phyloP scores from a whole-genome alignment of 2,797 vertebrate species.

The Acanthurus lineatus region DNA sequence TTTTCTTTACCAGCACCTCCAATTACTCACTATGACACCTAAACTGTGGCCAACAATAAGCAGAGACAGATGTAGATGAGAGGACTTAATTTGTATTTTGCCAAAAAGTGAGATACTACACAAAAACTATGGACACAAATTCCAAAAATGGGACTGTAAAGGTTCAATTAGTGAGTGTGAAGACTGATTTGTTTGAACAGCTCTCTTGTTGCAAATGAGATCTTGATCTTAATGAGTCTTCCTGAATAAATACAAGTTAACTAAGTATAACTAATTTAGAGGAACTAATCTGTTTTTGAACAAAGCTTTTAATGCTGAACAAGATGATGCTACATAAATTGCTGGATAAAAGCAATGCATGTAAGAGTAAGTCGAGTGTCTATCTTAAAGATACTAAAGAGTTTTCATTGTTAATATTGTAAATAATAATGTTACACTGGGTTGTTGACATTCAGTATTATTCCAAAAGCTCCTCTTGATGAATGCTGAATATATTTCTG shows the following conservation, averaged over 20 bases:
- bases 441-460: not conserved
- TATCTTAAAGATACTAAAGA: not conserved
- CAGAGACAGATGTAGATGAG: not conserved
- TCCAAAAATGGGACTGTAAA: not conserved
- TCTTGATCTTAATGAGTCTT: not conserved
- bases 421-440: not conserved
- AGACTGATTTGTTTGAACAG: not conserved
- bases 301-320: not conserved
- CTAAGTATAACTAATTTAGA: not conserved
- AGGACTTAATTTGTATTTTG: not conserved
- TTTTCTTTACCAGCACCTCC: slow-evolving; percentile 18
- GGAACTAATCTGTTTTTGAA: not conserved
- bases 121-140: not conserved
- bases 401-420: not conserved
- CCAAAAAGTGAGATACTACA: not conserved
- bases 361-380: not conserved
- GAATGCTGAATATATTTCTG: not conserved
- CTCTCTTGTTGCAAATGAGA: not conserved
- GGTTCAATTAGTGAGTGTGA: not conserved
- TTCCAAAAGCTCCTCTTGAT: not conserved
- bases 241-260: not conserved
- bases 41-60: slow-evolving; percentile 7
- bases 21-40: slow-evolving; percentile 9
- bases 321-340: not conserved
- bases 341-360: not conserved